phyloP scores from a whole-genome alignment of 2,797 vertebrate species.

The Lithobates pipiens region DNA sequence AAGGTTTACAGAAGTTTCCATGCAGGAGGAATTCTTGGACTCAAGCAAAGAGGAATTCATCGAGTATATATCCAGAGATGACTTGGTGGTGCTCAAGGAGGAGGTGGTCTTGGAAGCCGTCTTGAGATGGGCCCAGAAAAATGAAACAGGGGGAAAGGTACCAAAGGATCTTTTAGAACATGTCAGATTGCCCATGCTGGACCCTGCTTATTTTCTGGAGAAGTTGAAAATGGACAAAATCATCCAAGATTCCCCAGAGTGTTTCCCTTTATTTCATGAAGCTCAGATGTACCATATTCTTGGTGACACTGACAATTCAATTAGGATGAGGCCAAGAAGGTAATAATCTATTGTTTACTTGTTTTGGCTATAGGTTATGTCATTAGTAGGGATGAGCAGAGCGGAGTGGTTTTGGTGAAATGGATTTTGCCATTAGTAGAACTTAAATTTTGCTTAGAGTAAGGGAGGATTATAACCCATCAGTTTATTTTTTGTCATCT shows the following conservation, averaged over 20 bases:
- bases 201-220: slow-evolving; percentile 79
- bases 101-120: slow-evolving; percentile 79
- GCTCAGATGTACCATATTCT: slow-evolving; percentile 77
- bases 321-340: slow-evolving; percentile 77
- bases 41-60: slow-evolving; percentile 71
- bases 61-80: slow-evolving; percentile 73
- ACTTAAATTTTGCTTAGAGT: no score
- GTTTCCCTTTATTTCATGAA: slow-evolving; percentile 77
- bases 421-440: no score
- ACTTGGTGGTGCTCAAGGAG: slow-evolving; percentile 74
- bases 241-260: slow-evolving; percentile 74
- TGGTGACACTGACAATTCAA: slow-evolving; percentile 71
- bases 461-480: no score
- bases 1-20: slow-evolving; percentile 74
- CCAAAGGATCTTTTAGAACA: slow-evolving; percentile 75
- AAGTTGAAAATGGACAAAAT: slow-evolving; percentile 78
- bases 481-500: no score
- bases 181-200: slow-evolving; percentile 78
- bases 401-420: no score
- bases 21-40: slow-evolving; percentile 78
- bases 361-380: no score
- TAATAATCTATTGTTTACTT: slow-evolving; percentile 51
- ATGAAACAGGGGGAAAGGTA: slow-evolving; percentile 65
- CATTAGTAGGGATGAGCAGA: no score
- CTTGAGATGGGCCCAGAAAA: slow-evolving; percentile 79